Base-by-base conservation (phyloP, 2,888 invertebrate species). In the Syrphus vitripennis region DNA sequence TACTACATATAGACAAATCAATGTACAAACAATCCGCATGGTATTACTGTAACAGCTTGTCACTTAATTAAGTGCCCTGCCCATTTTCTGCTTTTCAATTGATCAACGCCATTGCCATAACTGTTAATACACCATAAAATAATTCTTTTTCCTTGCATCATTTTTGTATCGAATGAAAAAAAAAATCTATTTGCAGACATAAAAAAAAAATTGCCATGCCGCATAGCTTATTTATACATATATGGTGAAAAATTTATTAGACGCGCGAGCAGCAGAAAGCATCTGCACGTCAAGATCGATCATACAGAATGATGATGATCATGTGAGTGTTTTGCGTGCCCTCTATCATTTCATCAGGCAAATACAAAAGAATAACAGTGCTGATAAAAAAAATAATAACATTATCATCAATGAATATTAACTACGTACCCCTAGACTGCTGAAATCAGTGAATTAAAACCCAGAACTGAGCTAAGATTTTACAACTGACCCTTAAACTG, bases 31-130 rank as follows among this genome's bases (percentile, higher is more conserved):
- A 55, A 74, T 55, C 26, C 45, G n/a, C n/a, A 75, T 59, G 34
- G 21, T 71, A 45, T 65, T 81, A 71, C 65, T 50, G 71, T 65
- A 70, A 65, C 37, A 76, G 76, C 84, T 84, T 84, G 80, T 81
- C 80, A 81, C 80, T 81, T 84, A 84, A 84, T 84, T 80, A 84
- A 81, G 84, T 80, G 80, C 80, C 80, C 84, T 84, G 84, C 84
- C 84, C 81, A 81, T 84, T 84, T 80, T 81, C 71, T 71, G 75
- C 74, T 67, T 59, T 84, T 71, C 84, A 81, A 83, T 80, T 76
- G 80, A 81, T 84, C 84, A 80, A 84, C 84, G 80, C 81, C 83
- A 80, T 80, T 26, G 70, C 82, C 71, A 65, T 77, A 77, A 65
- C 65, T n/a, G 77, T 82, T 76, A 48, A 70, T 42, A 69, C 16